Conservation (phyloP, 1,140 invertebrate species). For the Druon quercuslanigerum region DNA sequence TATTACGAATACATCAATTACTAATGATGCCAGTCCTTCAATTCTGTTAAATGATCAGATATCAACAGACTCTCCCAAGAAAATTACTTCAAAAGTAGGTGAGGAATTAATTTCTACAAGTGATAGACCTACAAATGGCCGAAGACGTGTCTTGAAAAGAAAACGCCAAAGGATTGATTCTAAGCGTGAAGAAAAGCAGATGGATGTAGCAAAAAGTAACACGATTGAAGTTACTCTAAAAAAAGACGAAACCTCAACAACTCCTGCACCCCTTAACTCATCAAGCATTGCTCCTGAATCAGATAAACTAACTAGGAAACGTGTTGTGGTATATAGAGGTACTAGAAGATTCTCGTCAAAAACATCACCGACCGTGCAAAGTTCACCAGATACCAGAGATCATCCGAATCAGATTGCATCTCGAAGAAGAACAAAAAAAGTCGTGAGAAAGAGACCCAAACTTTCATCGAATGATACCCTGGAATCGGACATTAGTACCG, state of each 20-base stretch:
- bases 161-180: neutral
- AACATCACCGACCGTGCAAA: conserved; percentile 56
- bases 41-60: neutral
- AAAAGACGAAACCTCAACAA: neutral
- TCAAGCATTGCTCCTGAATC: neutral
- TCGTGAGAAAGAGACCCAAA: conserved; percentile 33
- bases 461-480: neutral
- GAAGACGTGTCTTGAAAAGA: neutral
- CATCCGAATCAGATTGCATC: conserved; percentile 36
- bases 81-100: neutral
- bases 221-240: neutral
- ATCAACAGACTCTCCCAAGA: neutral
- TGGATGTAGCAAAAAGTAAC: neutral
- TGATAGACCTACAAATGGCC: neutral
- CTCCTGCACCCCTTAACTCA: neutral
- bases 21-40: neutral
- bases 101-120: neutral
- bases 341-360: neutral
- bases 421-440: conserved; percentile 40
- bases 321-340: conserved; percentile 34
- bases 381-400: conserved; percentile 39
- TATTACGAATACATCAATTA: neutral
- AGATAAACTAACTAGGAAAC: conserved; percentile 24
- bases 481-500: conserved; percentile 22
- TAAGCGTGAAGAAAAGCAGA: neutral